Base-by-base conservation (phyloP, 2,888 invertebrate species). In the Drosophila limbata region DNA sequence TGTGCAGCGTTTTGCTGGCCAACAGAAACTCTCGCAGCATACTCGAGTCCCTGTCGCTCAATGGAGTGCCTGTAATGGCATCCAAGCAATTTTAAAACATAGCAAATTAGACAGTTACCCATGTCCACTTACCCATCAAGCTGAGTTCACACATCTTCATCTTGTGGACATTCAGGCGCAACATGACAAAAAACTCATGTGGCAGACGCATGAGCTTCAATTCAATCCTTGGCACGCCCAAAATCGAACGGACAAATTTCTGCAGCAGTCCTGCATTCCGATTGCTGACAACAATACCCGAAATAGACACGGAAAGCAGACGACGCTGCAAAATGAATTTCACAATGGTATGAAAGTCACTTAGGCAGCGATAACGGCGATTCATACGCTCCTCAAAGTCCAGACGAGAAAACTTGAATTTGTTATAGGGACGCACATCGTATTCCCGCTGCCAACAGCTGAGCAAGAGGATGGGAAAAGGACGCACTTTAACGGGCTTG, bases 391-490 rank as follows among this genome's bases (percentile, higher is more conserved):
- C 42, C 67, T 90, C 86, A 48, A 91, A 92, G 15, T 85, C 79
- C 47, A 76, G 61, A n/a, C 80, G 77, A 28, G 79, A 77, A 47
- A 92, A 85, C 55, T 77, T 65, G 50, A 92, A 91, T 59, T 85
- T 44, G 0, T 59, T 31, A 64, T 90, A 93, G 0, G 92, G 93
- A 1, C 91, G 79, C 33, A 68, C 56, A 52, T 90, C 91, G 56
- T 91, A 91, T 79, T 92, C 92, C 8, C 91, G 86, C 74, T 92
- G 92, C 93, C 92, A 92, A 53, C 91, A 91, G 19, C 90, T 81
- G 2, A 92, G 73, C 52, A 92, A 71, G 17, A 91, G 55, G 0
- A 69, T 21, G 9, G 74, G 77, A 40, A 87, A 79, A 4, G 53
- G 5, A 1, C 75, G 83, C 0, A 47, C 28, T 40, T 66, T 67